Conservation (phyloP, 2,888 invertebrate genomes). For the Lordiphosa fenestrarum region DNA sequence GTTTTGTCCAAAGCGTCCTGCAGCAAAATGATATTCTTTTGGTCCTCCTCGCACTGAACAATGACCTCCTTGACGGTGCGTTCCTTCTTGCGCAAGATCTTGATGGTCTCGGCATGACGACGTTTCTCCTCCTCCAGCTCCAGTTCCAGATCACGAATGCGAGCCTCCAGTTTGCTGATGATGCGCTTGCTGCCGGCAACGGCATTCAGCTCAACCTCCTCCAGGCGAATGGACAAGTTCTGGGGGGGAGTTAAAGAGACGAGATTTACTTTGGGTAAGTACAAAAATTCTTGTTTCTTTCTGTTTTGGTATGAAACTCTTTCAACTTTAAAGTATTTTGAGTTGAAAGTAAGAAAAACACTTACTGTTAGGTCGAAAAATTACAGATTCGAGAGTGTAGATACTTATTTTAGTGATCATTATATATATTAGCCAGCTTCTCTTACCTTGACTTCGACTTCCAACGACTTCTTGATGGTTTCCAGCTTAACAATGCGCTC, state of each 20-base stretch:
- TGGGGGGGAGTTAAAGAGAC: slow-evolving; percentile 51
- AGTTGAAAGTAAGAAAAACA: no score
- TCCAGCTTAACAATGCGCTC: slow-evolving; percentile 98
- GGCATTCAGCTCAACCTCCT: slow-evolving; percentile 98
- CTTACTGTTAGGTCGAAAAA: no score
- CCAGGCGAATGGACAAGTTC: slow-evolving; percentile 94
- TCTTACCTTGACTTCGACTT: slow-evolving; percentile 94
- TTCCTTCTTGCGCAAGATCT: slow-evolving; percentile 99
- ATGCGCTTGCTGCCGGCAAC: slow-evolving; percentile 98
- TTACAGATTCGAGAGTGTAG: no score
- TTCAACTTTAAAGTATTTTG: no score
- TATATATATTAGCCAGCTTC: no score
- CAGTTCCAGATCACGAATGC: slow-evolving; percentile 95
- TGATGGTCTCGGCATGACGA: slow-evolving; percentile 97
- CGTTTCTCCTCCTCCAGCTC: slow-evolving; percentile 98
- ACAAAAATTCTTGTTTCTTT: no score
- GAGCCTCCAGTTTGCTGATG: slow-evolving; percentile 97
- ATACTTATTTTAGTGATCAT: no score
- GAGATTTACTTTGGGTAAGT: background rate
- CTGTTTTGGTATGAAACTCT: no score
- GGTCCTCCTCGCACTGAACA: slow-evolving; percentile 97
- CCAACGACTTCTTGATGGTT: slow-evolving; percentile 97
- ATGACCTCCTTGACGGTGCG: slow-evolving; percentile 97
- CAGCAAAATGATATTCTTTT: slow-evolving; percentile 95
- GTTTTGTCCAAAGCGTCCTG: slow-evolving; percentile 95